These are phyloP conservation scores for Cyrtonyx montezumae DNA, from an alignment of 2,113 vertebrate species.

Conservation along the genomic window DNA sequence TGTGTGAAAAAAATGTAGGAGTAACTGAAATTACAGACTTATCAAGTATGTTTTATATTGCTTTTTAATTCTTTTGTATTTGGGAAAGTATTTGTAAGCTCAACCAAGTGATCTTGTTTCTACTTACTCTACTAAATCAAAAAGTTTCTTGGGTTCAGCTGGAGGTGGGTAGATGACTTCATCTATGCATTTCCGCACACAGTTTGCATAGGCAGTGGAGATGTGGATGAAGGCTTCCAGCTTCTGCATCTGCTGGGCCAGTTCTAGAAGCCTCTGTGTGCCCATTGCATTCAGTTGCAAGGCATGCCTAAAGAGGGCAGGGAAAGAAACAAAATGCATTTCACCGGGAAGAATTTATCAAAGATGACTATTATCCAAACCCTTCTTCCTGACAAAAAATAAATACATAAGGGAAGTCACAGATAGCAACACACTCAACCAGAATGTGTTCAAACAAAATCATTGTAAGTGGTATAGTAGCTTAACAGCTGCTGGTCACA, in stretches of 20 bases:
- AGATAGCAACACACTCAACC: neutral
- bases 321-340: neutral
- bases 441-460: too few species aligned
- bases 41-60: neutral
- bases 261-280: constrained; percentile 88
- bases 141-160: constrained; percentile 91
- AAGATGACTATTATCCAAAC: neutral
- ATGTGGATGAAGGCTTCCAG: constrained; percentile 93
- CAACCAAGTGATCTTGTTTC: neutral
- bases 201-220: constrained; percentile 95
- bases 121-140: constrained; percentile 93
- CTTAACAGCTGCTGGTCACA: too few species aligned
- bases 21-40: neutral
- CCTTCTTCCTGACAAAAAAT: neutral
- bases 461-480: too few species aligned
- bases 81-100: neutral
- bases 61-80: neutral
- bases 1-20: neutral
- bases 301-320: constrained; percentile 75
- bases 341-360: neutral
- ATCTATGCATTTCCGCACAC: constrained; percentile 90
- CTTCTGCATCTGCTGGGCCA: constrained; percentile 91
- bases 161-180: constrained; percentile 93
- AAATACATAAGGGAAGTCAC: neutral
- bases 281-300: constrained; percentile 91